Conservation (phyloP, 2,113 vertebrate species). For the Carlito syrichta region DNA sequence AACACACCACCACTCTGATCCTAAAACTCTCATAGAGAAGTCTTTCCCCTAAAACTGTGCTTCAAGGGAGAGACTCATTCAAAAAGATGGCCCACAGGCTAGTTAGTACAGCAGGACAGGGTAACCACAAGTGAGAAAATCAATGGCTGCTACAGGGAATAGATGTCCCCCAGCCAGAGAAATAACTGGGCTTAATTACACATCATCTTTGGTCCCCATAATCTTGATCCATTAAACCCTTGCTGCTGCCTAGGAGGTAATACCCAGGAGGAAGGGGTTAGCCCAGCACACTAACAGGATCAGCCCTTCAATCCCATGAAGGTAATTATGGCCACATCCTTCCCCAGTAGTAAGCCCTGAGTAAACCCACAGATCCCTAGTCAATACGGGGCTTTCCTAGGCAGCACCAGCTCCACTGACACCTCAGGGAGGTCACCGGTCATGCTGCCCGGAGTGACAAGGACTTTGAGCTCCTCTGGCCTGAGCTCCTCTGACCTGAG, state of each 20-base stretch:
- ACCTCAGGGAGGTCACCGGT: neutral
- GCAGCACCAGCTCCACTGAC: neutral
- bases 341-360: conserved; percentile 12
- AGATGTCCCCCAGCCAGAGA: neutral
- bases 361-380: neutral
- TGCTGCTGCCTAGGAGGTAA: conserved; percentile 35
- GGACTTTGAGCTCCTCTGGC: neutral
- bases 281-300: conserved; percentile 42
- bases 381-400: neutral
- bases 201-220: neutral
- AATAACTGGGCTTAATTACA: conserved; percentile 56
- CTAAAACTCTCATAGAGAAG: neutral
- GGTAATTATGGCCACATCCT: conserved; percentile 42
- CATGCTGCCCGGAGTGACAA: neutral
- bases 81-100: neutral
- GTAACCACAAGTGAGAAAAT: conserved; percentile 41
- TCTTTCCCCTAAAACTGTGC: neutral
- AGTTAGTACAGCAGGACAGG: neutral
- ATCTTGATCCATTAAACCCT: conserved; percentile 61
- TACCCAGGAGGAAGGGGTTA: conserved; percentile 58
- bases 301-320: conserved; percentile 29
- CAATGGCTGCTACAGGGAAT: neutral
- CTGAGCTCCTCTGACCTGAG: neutral
- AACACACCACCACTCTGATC: neutral
- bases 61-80: neutral